phyloP scores from a whole-genome alignment of 2,888 invertebrate species.

The Gastracanthus pulcherrimus region DNA sequence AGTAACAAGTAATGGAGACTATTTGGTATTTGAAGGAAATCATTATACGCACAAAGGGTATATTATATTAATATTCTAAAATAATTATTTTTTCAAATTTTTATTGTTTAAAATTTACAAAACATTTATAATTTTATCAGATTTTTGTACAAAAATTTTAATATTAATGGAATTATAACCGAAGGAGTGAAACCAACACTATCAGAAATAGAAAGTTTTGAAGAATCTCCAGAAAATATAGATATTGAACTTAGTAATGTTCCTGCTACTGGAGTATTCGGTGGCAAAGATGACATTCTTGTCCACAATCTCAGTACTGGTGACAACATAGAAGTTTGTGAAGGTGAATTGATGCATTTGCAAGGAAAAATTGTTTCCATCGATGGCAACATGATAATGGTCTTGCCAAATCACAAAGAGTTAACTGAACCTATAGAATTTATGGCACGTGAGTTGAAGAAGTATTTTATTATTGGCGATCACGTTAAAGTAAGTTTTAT shows the following conservation, averaged over 20 bases:
- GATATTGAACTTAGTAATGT: conserved; percentile 86
- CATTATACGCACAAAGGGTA: conserved; percentile 93
- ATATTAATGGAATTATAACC: conserved; percentile 95
- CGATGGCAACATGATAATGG: conserved; percentile 21
- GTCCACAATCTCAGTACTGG: conserved; percentile 47
- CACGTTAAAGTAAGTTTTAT: conserved; percentile 46
- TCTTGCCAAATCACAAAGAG: conserved; percentile 46
- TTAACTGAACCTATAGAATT: conserved; percentile 50
- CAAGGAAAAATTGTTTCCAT: conserved; percentile 48
- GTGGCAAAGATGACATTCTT: conserved; percentile 65
- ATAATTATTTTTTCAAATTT: conserved; percentile 6
- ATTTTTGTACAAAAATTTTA: conserved; percentile 97
- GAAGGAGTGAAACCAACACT: conserved; percentile 97
- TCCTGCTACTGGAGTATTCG: conserved; percentile 64
- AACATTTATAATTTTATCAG: conserved; percentile 57
- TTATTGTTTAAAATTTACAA: not conserved
- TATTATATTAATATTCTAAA: too few relatives aligned
- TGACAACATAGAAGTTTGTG: conserved; percentile 56
- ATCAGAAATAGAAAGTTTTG: conserved; percentile 95
- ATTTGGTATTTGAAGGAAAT: conserved; percentile 96
- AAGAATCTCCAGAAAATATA: conserved; percentile 92
- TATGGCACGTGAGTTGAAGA: conserved; percentile 41
- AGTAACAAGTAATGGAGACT: conserved; percentile 97
- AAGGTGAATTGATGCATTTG: conserved; percentile 47
- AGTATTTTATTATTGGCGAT: conserved; percentile 47